Base-by-base conservation (phyloP, 2,888 invertebrate genomes). In the Notodonta dromedarius region DNA sequence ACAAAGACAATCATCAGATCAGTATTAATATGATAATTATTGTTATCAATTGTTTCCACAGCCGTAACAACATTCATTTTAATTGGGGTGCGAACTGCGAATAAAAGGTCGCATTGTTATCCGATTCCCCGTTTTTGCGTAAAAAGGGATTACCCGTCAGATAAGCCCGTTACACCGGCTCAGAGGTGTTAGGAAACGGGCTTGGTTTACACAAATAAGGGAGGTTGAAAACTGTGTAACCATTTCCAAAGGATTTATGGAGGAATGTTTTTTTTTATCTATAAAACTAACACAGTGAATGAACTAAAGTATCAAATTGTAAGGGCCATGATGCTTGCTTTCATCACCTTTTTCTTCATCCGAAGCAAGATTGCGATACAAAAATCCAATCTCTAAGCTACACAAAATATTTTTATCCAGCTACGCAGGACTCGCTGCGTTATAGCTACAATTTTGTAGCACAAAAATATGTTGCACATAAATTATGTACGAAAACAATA, bases 61-160 rank as follows among this genome's bases (percentile, higher is more conserved):
- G 24, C 24, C 14, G 24, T 51, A 4, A 11, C 50, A 52, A 32
- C 12, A 9, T 32, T 24, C 4, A 32, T 52, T 52, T 52, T 52
- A 52, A 52, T 52, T 52, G 32, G 32, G 12, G 32, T 24, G 52
- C 46, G 46, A 42, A 42, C 11, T 14, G 50, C 14, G 50, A 24
- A 24, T 11, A 51, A 52, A 52, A 52, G 13, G 52, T 32, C 52
- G 32, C 32, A 32, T 32, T 52, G 52, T 52, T 51, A 52, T 52
- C 12, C 5, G 52, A 52, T 13, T 8, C 50, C 52, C 24, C 13
- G 11, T 32, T 52, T 52, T 52, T 52, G 32, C 32, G 52, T 24
- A 32, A 52, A 32, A 52, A 52, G 32, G 32, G 52, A 52, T 32
- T 32, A 12, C 6, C 5, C 32, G 32, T 9, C 52, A 8, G 52